A percentile compares a stretch with the other conserved stretches of the same genome.
Conservation (phyloP, 1,140 invertebrate species). For the Carposina sasakii region DNA sequence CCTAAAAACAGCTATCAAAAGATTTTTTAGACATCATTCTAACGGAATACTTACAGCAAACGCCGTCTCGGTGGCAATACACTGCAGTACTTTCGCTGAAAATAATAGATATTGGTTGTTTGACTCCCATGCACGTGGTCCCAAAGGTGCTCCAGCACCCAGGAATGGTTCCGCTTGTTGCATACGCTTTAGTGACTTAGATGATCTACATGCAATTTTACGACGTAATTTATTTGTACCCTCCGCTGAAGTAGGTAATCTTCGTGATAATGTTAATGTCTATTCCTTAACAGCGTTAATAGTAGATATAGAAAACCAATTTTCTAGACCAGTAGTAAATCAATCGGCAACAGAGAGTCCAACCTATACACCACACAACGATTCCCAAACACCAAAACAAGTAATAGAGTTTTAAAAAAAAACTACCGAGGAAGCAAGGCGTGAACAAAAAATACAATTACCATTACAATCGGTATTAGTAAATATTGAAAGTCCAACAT, state of each 20-base stretch:
- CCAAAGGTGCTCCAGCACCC: conserved; percentile 9
- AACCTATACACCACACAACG: no score
- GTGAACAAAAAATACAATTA: no score
- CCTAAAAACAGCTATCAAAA: conserved; percentile 20
- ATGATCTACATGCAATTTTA: conserved; percentile 18
- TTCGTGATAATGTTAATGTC: conserved; percentile 11
- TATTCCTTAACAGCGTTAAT: conserved; percentile 16
- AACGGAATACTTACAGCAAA: conserved; percentile 21
- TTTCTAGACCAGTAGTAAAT: no score
- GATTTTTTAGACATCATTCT: conserved; percentile 15
- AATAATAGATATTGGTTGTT: conserved; percentile 14
- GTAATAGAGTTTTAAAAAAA: no score
- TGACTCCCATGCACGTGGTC: conserved; percentile 21
- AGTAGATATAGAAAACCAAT: no score
- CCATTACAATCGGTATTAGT: no score
- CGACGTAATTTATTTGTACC: conserved; percentile 24
- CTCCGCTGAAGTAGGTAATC: conserved; percentile 8
- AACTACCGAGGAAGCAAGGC: no score
- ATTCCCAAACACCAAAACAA: no score
- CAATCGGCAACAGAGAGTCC: no score
- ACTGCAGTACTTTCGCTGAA: conserved; percentile 10
- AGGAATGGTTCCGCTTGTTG: conserved; percentile 18
- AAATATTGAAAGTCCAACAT: no score
- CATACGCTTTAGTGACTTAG: conserved; percentile 18
- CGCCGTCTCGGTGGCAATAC: conserved; percentile 14